A percentile compares a stretch with the other conserved stretches of the same genome.
These are phyloP conservation scores for Apoderus coryli DNA, from an alignment of 2,888 invertebrate genomes.

Conservation along the genomic window DNA sequence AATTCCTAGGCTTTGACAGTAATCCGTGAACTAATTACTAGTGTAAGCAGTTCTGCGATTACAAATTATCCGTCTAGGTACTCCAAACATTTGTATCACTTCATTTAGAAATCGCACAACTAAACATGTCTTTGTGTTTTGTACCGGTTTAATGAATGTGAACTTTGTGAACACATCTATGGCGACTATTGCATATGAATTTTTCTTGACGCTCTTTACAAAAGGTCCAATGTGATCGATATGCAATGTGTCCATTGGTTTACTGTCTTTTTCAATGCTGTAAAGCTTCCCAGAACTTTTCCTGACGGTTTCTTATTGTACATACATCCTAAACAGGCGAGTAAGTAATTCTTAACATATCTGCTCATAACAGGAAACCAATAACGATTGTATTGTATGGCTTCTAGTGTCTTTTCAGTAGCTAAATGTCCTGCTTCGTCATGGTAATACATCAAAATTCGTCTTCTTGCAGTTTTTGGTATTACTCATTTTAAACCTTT, in stretches of 20 bases:
- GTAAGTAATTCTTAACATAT: constrained; percentile 18
- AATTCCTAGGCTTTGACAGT: constrained; percentile 10
- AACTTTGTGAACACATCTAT: constrained; percentile 21
- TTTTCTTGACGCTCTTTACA: constrained; percentile 8
- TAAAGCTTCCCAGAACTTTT: constrained; percentile 15
- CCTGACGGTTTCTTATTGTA: constrained; percentile 23
- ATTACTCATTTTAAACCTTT: constrained; percentile 13
- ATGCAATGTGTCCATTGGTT: constrained; percentile 20
- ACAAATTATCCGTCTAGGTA: constrained; percentile 15
- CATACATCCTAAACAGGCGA: constrained; percentile 22
- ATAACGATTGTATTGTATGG: constrained; percentile 15
- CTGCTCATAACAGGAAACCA: constrained; percentile 21
- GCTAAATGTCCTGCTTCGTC: constrained; percentile 23
- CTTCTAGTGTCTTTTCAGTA: constrained; percentile 17
- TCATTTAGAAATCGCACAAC: constrained; percentile 9
- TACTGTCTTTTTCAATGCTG: constrained; percentile 12
- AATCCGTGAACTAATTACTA: constrained; percentile 14
- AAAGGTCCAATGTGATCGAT: constrained; percentile 17
- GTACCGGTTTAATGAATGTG: constrained; percentile 12
- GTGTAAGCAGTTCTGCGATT: constrained; percentile 17
- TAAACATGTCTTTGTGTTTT: constrained; percentile 12
- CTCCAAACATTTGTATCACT: constrained; percentile 15
- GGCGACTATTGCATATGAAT: constrained; percentile 19
- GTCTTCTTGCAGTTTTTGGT: constrained; percentile 12
- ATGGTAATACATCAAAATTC: constrained; percentile 11